Evolutionary conservation across 2,797 vertebrate species (phyloP), one percentile per base, ranked within the genome.

Genomic region (Sebastiscus tertius): DNA sequence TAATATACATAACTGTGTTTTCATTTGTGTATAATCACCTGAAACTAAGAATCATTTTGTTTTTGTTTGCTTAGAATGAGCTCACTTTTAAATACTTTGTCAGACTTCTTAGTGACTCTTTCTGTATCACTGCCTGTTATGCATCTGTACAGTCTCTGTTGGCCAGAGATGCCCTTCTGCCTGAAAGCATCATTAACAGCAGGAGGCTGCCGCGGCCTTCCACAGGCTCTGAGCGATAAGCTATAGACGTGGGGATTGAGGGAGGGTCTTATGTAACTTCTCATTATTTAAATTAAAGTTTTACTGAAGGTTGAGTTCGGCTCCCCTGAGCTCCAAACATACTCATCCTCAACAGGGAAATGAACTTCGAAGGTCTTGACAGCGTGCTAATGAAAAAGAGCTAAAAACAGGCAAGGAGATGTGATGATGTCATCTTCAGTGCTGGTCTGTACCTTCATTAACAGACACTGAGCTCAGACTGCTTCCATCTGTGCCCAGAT

Each of bases 241-340:
- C 6, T 58, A 7, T 1, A 42, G 54, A 70, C 42, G 2, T 1
- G 18, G 54, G 56, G 33, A 14, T 27, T 46, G 22, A 29, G 27
- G 34, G 68, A 64, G 64, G 29, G 22, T 59, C 18, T 72, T 80
- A 31, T 75, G 66, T 14, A 83, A 77, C n/a, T 8, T 69, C 6
- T 33, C 8, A 54, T 13, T 13, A n/a, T 22, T 22, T 52, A 12
- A 70, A 55, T 56, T 39, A 6, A 39, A 46, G 33, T 64, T 64
- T 70, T 29, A n/a, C 31, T 68, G 22, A 54, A 34, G 18, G 46
- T 49, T 49, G 16, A 49, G 27, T 42, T 27, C 12, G 34, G 33
- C 20, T 18, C 16, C 46, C 46, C 31, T 13, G 9, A 71, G 33
- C 66, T 61, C 34, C 22, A 49, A 62, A 83, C 68, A 18, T 1